Evolutionary conservation across 2,113 vertebrate genomes (phyloP).

Genomic region (Salvator merianae): DNA sequence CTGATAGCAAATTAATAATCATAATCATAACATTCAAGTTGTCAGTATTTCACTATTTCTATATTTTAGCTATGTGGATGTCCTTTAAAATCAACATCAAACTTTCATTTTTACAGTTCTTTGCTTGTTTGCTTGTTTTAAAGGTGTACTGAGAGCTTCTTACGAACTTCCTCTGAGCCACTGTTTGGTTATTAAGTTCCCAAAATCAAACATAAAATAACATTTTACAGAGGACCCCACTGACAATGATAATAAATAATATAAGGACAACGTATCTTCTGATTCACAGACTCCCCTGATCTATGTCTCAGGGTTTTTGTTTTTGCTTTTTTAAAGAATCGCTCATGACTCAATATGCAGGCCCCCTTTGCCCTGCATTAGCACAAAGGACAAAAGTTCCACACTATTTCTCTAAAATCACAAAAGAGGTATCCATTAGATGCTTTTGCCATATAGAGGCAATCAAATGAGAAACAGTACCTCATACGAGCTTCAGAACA

Average conservation of each 20-base stretch:
- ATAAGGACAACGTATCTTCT: accelerated
- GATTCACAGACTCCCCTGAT: slow-evolving; percentile 2
- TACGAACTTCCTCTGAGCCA: background rate
- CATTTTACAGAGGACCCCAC: background rate
- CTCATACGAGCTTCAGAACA: slow-evolving; percentile 53
- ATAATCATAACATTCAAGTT: background rate
- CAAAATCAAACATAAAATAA: background rate
- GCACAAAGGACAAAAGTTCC: slow-evolving; percentile 50
- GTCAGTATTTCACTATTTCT: background rate
- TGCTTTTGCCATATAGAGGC: slow-evolving; percentile 52
- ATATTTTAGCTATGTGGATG: background rate
- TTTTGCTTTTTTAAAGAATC: slow-evolving; percentile 28
- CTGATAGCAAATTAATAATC: background rate
- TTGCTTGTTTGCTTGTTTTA: background rate
- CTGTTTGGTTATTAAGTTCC: background rate
- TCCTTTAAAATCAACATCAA: too few relatives aligned
- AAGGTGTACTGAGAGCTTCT: background rate
- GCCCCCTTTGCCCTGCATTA: background rate
- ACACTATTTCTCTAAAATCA: slow-evolving; percentile 53
- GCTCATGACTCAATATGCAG: slow-evolving; percentile 12
- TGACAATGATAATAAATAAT: background rate
- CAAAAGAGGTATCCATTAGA: slow-evolving; percentile 41
- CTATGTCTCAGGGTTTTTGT: background rate
- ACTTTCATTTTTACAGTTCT: too few relatives aligned
- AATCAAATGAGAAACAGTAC: slow-evolving; percentile 59